Base-by-base conservation (phyloP, 1,140 invertebrate genomes). In the Hycleus cichorii region DNA sequence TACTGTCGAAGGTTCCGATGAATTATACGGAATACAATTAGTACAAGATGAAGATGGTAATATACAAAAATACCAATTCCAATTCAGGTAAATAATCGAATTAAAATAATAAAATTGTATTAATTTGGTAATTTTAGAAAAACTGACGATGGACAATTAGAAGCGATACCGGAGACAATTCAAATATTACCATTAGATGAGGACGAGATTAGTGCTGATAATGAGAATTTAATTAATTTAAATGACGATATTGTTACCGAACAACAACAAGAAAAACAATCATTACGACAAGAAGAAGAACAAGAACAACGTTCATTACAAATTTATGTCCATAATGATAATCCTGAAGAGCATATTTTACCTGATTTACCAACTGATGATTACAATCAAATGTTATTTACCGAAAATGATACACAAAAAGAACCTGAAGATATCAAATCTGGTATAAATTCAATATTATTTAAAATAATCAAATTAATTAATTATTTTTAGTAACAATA, bases 21-120 rank as follows among this genome's bases (percentile, higher is more conserved):
- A 68, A 38, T 57, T 70, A 27, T 72, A 66, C 64, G 70, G 69
- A 12, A 60, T 72, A 10, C 67, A 70, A 55, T 24, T 69, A 8
- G 56, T 59, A 24, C 60, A 61, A 46, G 70, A 72, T 62, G 63
- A 69, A 42, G 62, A 64, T 6, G 70, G 69, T 40, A 68, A 67
- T 55, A 42, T 66, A 26, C 64, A 66, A 38, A 72, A 66, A 60
- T 69, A 69, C 43, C 66, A 70, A 43, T 70, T 71, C 55, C 60
- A 66, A 60, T 64, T 70, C 42, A 65, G 68, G 70, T 72, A 62
- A 47, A 59, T 42, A 9, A 8, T 62, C 10, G 18, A 18, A 18
- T 18, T 18, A 18, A 18, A 49, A 11, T 50, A 44, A n/a, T 12
- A 18, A 10, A 18, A 32, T 47, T 47, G 18, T 47, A 10, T 25